These are phyloP conservation scores for Ptychochromis oligacanthus DNA, from an alignment of 2,113 vertebrate genomes.

Conservation along the genomic window DNA sequence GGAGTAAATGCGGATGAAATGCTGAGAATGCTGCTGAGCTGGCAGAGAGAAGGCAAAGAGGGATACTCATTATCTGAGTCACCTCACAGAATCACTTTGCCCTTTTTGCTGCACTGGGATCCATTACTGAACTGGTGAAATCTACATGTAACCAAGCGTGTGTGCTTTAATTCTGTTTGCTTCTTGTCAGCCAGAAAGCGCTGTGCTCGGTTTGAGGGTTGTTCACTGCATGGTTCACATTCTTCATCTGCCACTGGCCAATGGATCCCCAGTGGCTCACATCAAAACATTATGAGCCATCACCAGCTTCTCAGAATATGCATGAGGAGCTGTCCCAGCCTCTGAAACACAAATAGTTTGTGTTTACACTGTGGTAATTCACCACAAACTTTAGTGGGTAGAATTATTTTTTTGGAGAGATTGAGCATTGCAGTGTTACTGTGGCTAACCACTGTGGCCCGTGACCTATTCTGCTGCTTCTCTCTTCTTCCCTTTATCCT, in stretches of 20 bases:
- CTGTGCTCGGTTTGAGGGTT: slow-evolving; percentile 14
- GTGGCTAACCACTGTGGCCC: slow-evolving; percentile 15
- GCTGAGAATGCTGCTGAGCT: slow-evolving; percentile 72
- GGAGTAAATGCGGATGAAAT: slow-evolving; percentile 46
- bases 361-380: slow-evolving; percentile 33
- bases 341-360: slow-evolving; percentile 39
- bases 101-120: slow-evolving; percentile 46
- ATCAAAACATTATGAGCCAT: slow-evolving; percentile 35
- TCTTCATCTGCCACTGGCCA: slow-evolving; percentile 39
- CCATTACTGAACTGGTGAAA: slow-evolving; percentile 18
- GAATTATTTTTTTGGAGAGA: slow-evolving; percentile 9
- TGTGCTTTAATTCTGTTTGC: slow-evolving; percentile 30
- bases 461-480: slow-evolving; percentile 18
- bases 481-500: slow-evolving; percentile 1
- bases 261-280: slow-evolving; percentile 12
- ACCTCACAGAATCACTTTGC: slow-evolving; percentile 47
- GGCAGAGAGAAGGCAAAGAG: slow-evolving; percentile 37
- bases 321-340: not conserved
- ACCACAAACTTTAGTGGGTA: not conserved
- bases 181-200: slow-evolving; percentile 37
- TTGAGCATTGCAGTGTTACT: slow-evolving; percentile 19
- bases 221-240: slow-evolving; percentile 49
- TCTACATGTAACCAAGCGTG: slow-evolving; percentile 18
- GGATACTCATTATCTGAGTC: slow-evolving; percentile 60
- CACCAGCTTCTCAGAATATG: slow-evolving; percentile 16